Base-by-base conservation (phyloP, 2,888 invertebrate species). In the Synergus laeviventris region DNA sequence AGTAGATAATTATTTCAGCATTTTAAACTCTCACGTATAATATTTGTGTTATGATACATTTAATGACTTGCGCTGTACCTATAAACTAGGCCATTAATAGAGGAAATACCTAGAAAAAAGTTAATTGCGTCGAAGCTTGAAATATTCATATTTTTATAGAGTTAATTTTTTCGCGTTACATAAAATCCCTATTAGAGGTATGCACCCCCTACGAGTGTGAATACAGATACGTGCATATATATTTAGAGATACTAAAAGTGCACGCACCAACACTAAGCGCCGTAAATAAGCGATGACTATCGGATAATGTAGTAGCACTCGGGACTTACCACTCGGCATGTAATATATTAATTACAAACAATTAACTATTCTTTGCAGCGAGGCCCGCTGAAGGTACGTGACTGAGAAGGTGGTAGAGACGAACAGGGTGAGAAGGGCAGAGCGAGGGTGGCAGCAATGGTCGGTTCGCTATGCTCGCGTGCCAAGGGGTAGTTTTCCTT, bases 261-360 rank as follows among this genome's bases (percentile, higher is more conserved):
- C 36, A 36, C 74, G 70, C 74, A 61, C 31, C 31, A 54, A 49
- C 49, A 70, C 45, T 31, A 18, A 5, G n/a, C 16, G 16, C 24
- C n/a, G 49, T 70, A 70, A 49, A 70, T 70, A 49, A 49, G 49
- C 70, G 87, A 87, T 87, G 83, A 78, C 83, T 88, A 88, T 88
- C 87, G 81, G 77, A 78, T 85, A 86, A 87, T 84, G 85, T 83
- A 83, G 77, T 76, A 81, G 82, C 81, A 80, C 84, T 81, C 79
- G 81, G 76, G 82, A 84, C 85, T 85, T 82, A 80, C 82, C 84
- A 83, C 87, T 84, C 84, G 81, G 78, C 86, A 83, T 86, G 88
- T 89, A 87, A 88, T 88, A 87, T 88, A 89, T 88, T 89, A 88
- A 89, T 88, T 87, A 87, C 84, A 87, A 88, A 87, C 88, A 89